A percentile compares a stretch with the other conserved stretches of the same genome.
Evolutionary conservation across 2,888 invertebrate genomes (phyloP).

Genomic region (Melinaea marsaeus): DNA sequence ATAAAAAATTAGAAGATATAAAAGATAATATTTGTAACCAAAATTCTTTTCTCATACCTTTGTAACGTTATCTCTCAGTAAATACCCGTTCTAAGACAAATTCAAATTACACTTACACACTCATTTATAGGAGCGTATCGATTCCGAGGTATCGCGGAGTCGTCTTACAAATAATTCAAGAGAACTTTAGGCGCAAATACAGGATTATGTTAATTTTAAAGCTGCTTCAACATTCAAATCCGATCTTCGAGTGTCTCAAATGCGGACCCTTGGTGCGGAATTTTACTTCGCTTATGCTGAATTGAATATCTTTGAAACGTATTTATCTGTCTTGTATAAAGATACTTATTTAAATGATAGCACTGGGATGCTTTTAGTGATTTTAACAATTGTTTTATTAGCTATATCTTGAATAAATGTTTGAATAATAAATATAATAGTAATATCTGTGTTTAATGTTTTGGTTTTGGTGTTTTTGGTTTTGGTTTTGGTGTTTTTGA

Average conservation of each 20-base stretch:
- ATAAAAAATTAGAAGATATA: too few species aligned
- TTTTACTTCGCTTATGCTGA: slow-evolving; percentile 36
- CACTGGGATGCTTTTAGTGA: too few species aligned
- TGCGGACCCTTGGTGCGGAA: slow-evolving; percentile 39
- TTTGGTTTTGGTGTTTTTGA: too few species aligned
- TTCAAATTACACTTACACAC: slow-evolving; percentile 10
- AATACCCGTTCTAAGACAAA: slow-evolving; percentile 2
- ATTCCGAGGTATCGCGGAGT: slow-evolving; percentile 37
- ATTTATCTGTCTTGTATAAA: neutral
- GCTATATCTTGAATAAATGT: too few species aligned
- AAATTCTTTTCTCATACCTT: too few species aligned
- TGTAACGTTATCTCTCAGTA: too few species aligned
- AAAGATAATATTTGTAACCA: too few species aligned
- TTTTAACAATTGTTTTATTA: too few species aligned
- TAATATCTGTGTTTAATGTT: too few species aligned
- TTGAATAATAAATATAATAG: too few species aligned
- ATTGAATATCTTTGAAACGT: slow-evolving; percentile 22
- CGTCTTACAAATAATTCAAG: slow-evolving; percentile 61
- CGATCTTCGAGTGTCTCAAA: slow-evolving; percentile 50
- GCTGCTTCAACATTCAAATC: slow-evolving; percentile 67
- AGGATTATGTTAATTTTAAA: slow-evolving; percentile 69
- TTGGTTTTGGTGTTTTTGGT: too few species aligned
- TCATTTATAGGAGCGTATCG: slow-evolving; percentile 21
- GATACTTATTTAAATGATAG: neutral
- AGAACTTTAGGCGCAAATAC: slow-evolving; percentile 69